Base-by-base conservation (phyloP, 2,888 invertebrate species). In the Synergus itoensis region DNA sequence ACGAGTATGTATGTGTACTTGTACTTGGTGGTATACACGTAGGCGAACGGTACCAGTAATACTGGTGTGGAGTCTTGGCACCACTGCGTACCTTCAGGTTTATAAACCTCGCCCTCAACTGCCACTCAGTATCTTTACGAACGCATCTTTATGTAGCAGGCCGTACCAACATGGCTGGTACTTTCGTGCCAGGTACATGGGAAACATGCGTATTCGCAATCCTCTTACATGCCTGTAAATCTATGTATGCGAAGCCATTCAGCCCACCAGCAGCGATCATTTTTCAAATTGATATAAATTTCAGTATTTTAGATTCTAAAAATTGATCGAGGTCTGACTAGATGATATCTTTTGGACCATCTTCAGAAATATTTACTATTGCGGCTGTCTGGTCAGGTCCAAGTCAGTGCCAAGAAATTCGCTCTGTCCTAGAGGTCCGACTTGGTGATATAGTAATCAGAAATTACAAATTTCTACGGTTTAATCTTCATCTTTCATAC, bases 71-170 rank as follows among this genome's bases (percentile, higher is more conserved):
- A 73, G 69, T 36, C 69, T 45, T 73, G 69, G 53, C 57, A 62
- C 67, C 80, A 80, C 67, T 78, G 78, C 67, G 79, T 57, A 77
- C 77, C 77, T 77, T 81, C 60, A 60, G 21, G 60, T 60, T 60
- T 60, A 60, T 60, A 60, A 60, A 60, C 60, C 60, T 60, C 60
- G 60, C 21, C 60, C 60, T 60, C 60, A 60, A 21, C 9, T 60
- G 18, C 60, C 21, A 21, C 60, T 60, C 60, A 12, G 60, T 21
- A 60, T 60, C 21, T 60, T 12, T 21, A 18, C 60, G 12, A 60
- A 60, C 12, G 60, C 60, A 60, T 60, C 60, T 60, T 60, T 60
- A 21, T 60, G 21, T 60, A 60, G 18, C 8, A 21, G 18, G 18
- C 18, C n/a, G 18, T 60, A 21, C 60, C 60, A 60, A 60, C n/a